Evolutionary conservation across 2,797 vertebrate genomes (phyloP).

Genomic region (Enteromius argenteus): DNA sequence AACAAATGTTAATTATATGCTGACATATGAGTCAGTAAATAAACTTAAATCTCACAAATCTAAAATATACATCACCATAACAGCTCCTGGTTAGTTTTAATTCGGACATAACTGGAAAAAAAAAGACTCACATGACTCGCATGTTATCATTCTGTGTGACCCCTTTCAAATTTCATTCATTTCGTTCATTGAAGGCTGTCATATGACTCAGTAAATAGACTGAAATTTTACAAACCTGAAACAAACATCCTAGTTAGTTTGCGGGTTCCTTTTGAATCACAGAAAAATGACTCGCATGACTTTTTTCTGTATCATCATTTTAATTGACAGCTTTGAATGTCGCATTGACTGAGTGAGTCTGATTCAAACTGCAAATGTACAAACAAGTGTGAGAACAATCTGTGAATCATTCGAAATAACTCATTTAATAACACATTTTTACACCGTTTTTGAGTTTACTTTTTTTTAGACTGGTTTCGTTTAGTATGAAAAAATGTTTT

Average conservation of each 20-base stretch:
- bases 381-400: not conserved
- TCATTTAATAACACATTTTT: not conserved
- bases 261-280: not conserved
- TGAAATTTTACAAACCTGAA: not conserved
- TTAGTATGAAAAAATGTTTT: not conserved
- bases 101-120: not conserved
- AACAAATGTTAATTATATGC: not conserved
- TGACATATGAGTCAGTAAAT: not conserved
- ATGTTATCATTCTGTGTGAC: not conserved
- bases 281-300: not conserved
- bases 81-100: not conserved
- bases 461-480: not conserved
- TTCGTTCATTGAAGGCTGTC: not conserved
- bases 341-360: not conserved
- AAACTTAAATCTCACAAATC: not conserved
- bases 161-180: not conserved
- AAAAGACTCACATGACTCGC: not conserved
- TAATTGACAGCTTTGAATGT: not conserved
- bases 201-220: not conserved
- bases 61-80: not conserved
- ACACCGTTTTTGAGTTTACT: no score
- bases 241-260: not conserved
- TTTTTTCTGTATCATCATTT: not conserved
- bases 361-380: not conserved
- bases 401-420: not conserved